Evolutionary conservation across 2,113 vertebrate genomes (phyloP), one percentile per base, ranked within the genome.

Genomic region (Passer domesticus): DNA sequence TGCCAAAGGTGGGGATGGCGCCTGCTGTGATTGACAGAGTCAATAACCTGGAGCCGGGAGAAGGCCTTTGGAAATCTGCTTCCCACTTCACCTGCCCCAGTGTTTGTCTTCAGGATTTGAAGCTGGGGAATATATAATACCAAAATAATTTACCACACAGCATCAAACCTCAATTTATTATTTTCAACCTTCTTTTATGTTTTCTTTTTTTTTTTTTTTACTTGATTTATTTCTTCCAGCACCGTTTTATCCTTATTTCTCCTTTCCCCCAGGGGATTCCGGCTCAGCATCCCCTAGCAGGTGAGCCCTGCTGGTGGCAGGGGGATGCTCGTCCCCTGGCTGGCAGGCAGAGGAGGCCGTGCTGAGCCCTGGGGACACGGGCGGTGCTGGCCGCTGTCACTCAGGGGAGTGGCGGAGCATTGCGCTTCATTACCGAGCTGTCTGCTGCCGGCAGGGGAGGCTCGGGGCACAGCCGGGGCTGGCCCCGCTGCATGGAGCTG

Each of bases 361-460:
- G 96, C 70, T 82, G 89, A 56, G 93, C 77, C 24, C 3, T 18
- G 0, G 76, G 94, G 94, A 95, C 64, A 62, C 95, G 52, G 97
- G 60, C 83, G 5, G 94, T 41, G 55, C 66, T 87, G 56, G 91
- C 69, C 41, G 4, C 64, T 95, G 94, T 95, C 97, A 92, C 95
- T 97, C 97, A 92, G 90, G 92, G 92, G 83, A 95, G 67, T 90
- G 58, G 43, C 84, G 14, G 81, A 89, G 95, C 81, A 91, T 96
- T 94, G 88, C 58, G 52, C 94, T 96, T 96, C 95, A 94, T 97
- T 96, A 97, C 93, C 58, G 76, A 97, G 93, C 96, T 97, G 96
- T 95, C 97, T 96, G 95, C 95, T 95, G 85, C 96, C 83, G 77
- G 94, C 91, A 74, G 92, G 94, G 93, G 90, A 92, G 96, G 84